Base-by-base conservation (phyloP, 1,140 invertebrate species). In the Cydia strobilella region DNA sequence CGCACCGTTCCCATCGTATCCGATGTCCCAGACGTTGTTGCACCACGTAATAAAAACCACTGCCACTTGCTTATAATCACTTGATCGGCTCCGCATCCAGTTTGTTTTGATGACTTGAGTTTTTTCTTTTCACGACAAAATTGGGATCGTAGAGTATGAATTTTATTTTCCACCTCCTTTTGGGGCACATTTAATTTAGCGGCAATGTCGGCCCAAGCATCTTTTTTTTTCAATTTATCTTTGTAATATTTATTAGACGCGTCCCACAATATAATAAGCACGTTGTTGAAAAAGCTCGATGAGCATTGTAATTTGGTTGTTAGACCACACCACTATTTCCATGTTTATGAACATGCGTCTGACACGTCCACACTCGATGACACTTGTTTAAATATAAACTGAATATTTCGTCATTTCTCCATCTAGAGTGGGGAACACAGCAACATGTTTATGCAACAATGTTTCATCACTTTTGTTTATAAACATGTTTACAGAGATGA, bases 61-160 rank as follows among this genome's bases (percentile, higher is more conserved):
- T 62, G 59, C 71, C 75, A 77, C 74, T 74, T 77, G 59, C 65
- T 72, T 73, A 75, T 77, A 48, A 48, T 13, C 45, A 48, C 45
- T 48, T 48, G 12, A 6, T 48, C 45, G 45, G 45, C 45, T 48
- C 45, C 45, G 45, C 12, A 48, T 77, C 72, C 69, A 54, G 72
- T 72, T 77, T 62, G 18, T 69, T 69, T 69, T 69, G 27, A 31
- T 31, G 65, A 69, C 65, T 27, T 65, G 25, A 13, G 23, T 69
- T 69, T 69, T 31, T 35, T 69, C 65, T 69, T 69, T 31, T 69
- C 65, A 69, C 65, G 65, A 69, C 10, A 69, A 31, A 69, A 69
- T 31, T 69, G 65, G n/a, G 65, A 27, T 18, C 65, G 23, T 69
- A 69, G 65, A 69, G 13, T 69, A 31, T 69, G 65, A 27, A 69